A percentile compares a stretch with the other conserved stretches of the same genome.
These are phyloP conservation scores for Orius insidiosus DNA, from an alignment of 1,140 invertebrate genomes.

Conservation along the genomic window DNA sequence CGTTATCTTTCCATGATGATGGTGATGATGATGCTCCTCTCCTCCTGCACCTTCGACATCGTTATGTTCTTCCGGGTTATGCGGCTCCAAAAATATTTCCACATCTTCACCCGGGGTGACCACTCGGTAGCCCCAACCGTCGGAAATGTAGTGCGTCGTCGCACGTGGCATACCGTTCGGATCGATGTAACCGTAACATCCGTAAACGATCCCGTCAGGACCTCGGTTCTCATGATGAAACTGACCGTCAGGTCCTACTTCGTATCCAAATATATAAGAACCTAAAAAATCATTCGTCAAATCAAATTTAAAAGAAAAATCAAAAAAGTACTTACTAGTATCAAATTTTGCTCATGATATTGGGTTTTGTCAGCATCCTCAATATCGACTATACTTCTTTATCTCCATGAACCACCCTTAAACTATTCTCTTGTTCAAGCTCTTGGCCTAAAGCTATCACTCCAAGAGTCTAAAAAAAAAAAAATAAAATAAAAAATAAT, in stretches of 20 bases:
- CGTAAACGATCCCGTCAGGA: constrained; percentile 55
- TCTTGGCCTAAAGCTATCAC: too few relatives aligned
- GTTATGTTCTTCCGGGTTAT: constrained; percentile 14
- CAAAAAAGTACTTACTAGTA: constrained; percentile 35
- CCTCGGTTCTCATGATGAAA: constrained; percentile 60
- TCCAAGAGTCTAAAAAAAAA: too few relatives aligned
- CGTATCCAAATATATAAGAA: constrained; percentile 17
- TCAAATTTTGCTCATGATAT: constrained; percentile 49
- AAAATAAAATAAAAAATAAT: too few relatives aligned
- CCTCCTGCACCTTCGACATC: constrained; percentile 10
- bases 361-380: constrained; percentile 47
- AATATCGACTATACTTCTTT: constrained; percentile 38
- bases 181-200: constrained; percentile 60
- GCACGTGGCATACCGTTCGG: constrained; percentile 42
- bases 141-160: constrained; percentile 59
- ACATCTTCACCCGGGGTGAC: constrained; percentile 47
- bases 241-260: constrained; percentile 50
- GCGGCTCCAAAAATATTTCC: constrained; percentile 41
- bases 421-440: too few relatives aligned
- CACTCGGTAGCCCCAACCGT: constrained; percentile 56
- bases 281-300: constrained; percentile 12
- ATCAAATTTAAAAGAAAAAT: background rate
- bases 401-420: constrained; percentile 14
- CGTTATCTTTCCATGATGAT: constrained; percentile 34
- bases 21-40: constrained; percentile 23